Evolutionary conservation across 1,140 invertebrate genomes (phyloP).

Genomic region (Philotrypesis tridentata): DNA sequence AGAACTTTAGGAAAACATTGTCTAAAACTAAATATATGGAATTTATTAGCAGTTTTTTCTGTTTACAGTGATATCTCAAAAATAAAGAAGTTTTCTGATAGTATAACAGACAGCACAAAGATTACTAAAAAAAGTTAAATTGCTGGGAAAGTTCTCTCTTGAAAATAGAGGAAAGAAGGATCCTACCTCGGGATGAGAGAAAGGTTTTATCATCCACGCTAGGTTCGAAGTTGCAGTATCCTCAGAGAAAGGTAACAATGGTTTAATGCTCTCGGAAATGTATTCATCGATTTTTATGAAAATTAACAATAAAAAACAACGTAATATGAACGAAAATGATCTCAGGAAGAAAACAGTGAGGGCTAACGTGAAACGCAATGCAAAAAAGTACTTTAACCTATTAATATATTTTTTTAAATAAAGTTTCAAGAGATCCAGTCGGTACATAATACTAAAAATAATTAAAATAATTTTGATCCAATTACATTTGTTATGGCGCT

Average conservation of each 20-base stretch:
- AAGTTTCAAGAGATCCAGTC: not conserved
- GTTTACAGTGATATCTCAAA: not conserved
- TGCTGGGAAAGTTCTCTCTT: not conserved
- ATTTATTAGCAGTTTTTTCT: not conserved
- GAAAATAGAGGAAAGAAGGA: constrained; percentile 13
- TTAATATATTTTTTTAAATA: constrained; percentile 19
- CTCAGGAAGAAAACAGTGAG: not conserved
- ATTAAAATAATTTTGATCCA: not conserved
- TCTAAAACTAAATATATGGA: not conserved
- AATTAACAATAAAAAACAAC: not conserved
- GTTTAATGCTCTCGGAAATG: not conserved
- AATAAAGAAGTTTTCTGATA: not conserved
- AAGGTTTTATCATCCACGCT: constrained; percentile 28
- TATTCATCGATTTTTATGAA: not conserved
- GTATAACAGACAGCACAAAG: not conserved
- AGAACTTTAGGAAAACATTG: not conserved
- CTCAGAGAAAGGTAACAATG: not conserved
- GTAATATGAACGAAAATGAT: too few relatives aligned
- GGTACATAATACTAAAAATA: constrained; percentile 5
- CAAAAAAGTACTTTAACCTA: not conserved
- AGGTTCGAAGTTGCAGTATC: not conserved
- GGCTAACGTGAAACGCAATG: not conserved
- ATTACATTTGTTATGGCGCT: too few relatives aligned
- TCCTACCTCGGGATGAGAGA: not conserved
- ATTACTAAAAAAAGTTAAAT: constrained; percentile 34